Base-by-base conservation (phyloP, 2,113 vertebrate species). In the Microtus pennsylvanicus region DNA sequence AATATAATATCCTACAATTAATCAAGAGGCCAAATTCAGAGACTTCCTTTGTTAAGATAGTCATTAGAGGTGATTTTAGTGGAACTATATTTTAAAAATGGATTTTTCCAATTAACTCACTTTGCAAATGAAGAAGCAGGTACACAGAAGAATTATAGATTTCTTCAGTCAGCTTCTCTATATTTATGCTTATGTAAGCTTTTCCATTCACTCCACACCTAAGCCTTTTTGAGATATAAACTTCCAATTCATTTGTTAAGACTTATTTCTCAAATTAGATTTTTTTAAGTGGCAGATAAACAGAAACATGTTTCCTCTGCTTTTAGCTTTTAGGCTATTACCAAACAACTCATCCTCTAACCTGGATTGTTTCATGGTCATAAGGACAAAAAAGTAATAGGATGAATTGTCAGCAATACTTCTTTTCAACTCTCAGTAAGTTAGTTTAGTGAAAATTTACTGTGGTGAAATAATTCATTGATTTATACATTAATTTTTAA, bases 111-210 rank as follows among this genome's bases (percentile, higher is more conserved):
- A 61, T 0, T 11, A 8, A 87, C 77, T 94, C 30, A 61, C 90
- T 86, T 93, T 95, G 19, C 30, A 91, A 42, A 67, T 91, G 30
- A 89, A 96, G 22, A 94, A 89, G 70, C 6, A 87, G 13, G 61
- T 83, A 55, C 2, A 3, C 13, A 74, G 24, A 91, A 26, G 14
- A 52, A 24, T 38, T 91, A 77, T 77, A 35, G 74, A 24, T 86
- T 3, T 8, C 94, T 65, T 96, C 14, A 86, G 63, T 78, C 63
- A 61, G 4, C 22, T 67, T 88, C 35, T 82, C 42, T 58, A 5
- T 26, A 67, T 74, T 95, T 97, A 45, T 94, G 74, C 69, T 87
- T 67, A 90, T 74, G 63, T 93, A 93, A 97, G 83, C 69, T 94
- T 91, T 96, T 93, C 90, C 69, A 21, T 96, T 95, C 96, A 61